These are phyloP conservation scores for Heliothis virescens DNA, from an alignment of 1,140 invertebrate species.

Conservation along the genomic window DNA sequence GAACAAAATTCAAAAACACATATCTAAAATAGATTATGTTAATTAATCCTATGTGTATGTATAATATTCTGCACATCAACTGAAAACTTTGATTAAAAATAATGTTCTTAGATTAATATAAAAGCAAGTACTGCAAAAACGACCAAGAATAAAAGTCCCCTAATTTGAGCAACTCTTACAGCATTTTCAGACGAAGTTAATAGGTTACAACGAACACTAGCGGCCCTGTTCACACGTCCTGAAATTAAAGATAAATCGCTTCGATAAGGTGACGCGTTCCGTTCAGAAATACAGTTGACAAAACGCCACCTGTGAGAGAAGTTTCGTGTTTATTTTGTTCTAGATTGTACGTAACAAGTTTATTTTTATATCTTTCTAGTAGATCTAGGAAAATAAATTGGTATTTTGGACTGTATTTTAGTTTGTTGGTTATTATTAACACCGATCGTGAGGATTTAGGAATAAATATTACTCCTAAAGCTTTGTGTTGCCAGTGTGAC, in stretches of 20 bases:
- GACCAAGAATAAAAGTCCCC: background rate
- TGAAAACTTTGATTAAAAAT: no score
- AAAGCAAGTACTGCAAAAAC: no score
- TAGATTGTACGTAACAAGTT: conserved; percentile 36
- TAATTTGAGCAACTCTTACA: conserved; percentile 33
- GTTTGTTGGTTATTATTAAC: background rate
- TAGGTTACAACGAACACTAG: conserved; percentile 51
- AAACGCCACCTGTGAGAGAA: conserved; percentile 42
- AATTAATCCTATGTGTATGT: no score
- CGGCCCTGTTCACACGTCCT: conserved; percentile 60
- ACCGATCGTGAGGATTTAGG: no score
- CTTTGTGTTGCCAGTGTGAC: no score
- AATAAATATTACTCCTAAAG: no score
- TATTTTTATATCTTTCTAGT: conserved; percentile 19
- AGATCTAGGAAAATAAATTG: conserved; percentile 1
- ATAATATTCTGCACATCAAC: no score
- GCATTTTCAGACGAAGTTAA: conserved; percentile 57
- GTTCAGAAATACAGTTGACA: conserved; percentile 54
- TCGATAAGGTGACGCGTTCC: conserved; percentile 49
- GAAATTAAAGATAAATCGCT: conserved; percentile 58
- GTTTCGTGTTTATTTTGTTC: conserved; percentile 40
- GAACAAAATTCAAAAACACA: no score
- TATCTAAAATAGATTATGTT: no score
- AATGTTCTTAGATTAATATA: no score
- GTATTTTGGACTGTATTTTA: background rate